Conservation (phyloP, 2,888 invertebrate species). For the Chrysodeixis includens region DNA sequence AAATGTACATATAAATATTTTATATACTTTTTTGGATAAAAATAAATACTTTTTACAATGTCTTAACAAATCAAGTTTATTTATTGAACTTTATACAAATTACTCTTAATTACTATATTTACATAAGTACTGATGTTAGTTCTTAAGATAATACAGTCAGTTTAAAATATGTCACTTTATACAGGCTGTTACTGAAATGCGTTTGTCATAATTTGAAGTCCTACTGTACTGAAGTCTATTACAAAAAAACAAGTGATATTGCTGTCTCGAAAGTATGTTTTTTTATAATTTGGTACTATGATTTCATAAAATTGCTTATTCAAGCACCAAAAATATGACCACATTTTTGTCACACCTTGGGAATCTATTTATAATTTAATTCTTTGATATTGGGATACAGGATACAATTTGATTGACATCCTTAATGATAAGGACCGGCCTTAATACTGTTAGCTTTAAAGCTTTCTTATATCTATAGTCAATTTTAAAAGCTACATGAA, state of each 20-base stretch:
- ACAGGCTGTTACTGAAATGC: background rate
- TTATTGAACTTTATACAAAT: constrained; percentile 18
- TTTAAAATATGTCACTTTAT: background rate
- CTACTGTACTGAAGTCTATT: no score
- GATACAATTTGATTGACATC: background rate
- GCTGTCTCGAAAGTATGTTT: no score
- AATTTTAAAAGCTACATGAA: background rate
- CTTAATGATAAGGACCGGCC: background rate
- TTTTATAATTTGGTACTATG: no score
- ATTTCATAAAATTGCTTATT: no score
- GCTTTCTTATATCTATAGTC: background rate
- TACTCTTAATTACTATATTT: background rate
- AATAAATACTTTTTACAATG: constrained; percentile 27
- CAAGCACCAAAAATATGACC: no score
- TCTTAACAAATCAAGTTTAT: constrained; percentile 23
- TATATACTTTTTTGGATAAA: constrained; percentile 12
- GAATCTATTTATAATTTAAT: no score
- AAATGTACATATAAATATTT: constrained; percentile 35
- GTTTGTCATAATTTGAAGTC: no score
- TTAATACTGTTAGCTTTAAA: background rate
- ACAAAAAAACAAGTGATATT: no score
- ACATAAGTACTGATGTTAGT: constrained; percentile 5
- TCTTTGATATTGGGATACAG: no score
- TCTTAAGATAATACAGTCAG: background rate
- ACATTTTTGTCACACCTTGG: no score